Base-by-base conservation (phyloP, 1,140 invertebrate genomes). In the Panagrolaimus sp. region DNA sequence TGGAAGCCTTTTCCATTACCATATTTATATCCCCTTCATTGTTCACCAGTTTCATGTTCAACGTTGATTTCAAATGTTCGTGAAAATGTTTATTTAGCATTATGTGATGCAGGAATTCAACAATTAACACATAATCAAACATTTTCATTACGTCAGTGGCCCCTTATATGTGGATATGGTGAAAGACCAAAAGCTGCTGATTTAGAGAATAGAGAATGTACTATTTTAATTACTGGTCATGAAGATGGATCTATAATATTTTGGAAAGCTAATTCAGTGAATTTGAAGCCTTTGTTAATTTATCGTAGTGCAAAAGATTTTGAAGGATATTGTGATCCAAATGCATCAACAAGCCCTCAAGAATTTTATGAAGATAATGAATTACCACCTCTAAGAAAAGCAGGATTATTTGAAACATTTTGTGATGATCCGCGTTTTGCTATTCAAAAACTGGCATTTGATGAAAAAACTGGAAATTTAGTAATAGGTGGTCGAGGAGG, bases 41-140 rank as follows among this genome's bases (percentile, higher is more conserved):
- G 72, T 42, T 75, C 76, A 9, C 72, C 74, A 9, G 63, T 76
- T n/a, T 79, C 76, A 9, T 68, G 44, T 25, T n/a, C 65, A 31
- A 38, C 51, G 11, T 43, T 53, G 5, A 46, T 63, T 65, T 69
- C 47, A 8, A 48, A 46, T 31, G 25, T 68, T 16, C 63, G 53
- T 48, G 51, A 65, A 42, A 23, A 46, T 11, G 42, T 61, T 23
- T 45, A 64, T n/a, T 46, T 20, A 8, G 20, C 20, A 20, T 25
- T 57, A 9, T 20, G 20, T 27, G n/a, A 57, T 20, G 51, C 51
- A 25, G 51, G 51, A 25, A 27, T n/a, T 11, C 20, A 57, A 27
- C 20, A 20, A 16, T 11, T 25, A n/a, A 27, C 51, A 25, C 20
- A n/a, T 5, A 25, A 11, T 11, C 20, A 57, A 25, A 27, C 27